phyloP scores from a whole-genome alignment of 2,113 vertebrate species.

The Cettia cetti region DNA sequence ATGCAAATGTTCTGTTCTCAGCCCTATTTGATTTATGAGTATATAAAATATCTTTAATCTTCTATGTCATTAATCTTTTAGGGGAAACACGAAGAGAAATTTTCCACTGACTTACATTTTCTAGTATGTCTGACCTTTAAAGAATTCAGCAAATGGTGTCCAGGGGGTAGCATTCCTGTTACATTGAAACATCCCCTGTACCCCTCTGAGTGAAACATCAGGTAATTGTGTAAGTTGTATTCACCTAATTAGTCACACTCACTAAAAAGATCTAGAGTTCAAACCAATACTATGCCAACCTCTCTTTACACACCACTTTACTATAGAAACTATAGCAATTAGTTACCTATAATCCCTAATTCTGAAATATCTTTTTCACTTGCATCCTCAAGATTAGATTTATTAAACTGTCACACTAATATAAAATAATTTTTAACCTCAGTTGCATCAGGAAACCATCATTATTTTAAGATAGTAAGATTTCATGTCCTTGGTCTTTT shows the following conservation, averaged over 20 bases:
- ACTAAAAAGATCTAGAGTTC: not conserved
- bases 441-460: not conserved
- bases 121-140: not conserved
- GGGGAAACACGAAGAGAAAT: not conserved
- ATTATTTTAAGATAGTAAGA: not conserved
- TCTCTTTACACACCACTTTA: not conserved
- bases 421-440: not conserved
- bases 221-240: not conserved
- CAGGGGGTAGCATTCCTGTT: not conserved
- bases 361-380: not conserved
- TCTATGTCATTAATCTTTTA: not conserved
- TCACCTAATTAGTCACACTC: not conserved
- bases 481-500: not conserved
- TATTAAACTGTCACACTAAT: rapidly evolving
- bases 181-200: not conserved
- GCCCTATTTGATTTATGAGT: not conserved
- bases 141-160: not conserved
- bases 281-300: not conserved
- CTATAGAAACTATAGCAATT: not conserved
- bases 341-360: not conserved
- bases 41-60: not conserved
- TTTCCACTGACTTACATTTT: not conserved
- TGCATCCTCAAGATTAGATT: not conserved
- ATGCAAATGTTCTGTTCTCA: not conserved
- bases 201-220: not conserved